Conservation (phyloP, 2,888 invertebrate species). For the Adelognathus sp. region DNA sequence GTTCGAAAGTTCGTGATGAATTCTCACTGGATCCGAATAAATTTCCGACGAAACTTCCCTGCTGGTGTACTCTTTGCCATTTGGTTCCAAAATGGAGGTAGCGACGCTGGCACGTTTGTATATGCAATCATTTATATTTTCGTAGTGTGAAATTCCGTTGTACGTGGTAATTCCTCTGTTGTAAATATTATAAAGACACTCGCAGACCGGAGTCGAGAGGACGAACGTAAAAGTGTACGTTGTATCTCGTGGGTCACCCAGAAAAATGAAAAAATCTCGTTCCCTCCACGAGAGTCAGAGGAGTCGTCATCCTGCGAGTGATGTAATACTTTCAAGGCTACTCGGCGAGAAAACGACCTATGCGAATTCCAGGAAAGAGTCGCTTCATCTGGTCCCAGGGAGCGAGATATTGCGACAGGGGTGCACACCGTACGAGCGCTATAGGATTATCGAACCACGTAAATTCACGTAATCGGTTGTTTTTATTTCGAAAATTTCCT, state of each 20-base stretch:
- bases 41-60: too few relatives aligned
- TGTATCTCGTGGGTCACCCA: neutral
- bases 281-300: neutral
- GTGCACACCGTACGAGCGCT: neutral
- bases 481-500: neutral
- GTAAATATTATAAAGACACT: too few relatives aligned
- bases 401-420: slow-evolving; percentile 17
- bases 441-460: slow-evolving; percentile 34
- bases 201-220: neutral
- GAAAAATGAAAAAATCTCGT: slow-evolving; percentile 37
- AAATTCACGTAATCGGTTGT: neutral
- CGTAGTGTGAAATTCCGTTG: too few relatives aligned
- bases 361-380: neutral
- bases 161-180: too few relatives aligned
- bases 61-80: too few relatives aligned
- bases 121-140: too few relatives aligned
- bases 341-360: neutral
- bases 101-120: too few relatives aligned
- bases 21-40: too few relatives aligned
- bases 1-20: too few relatives aligned
- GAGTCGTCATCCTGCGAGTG: neutral
- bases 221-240: neutral
- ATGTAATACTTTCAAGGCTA: neutral
- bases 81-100: too few relatives aligned
- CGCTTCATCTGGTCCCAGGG: slow-evolving; percentile 3